Conservation (phyloP, 1,140 invertebrate genomes). For the Neodiprion pinetum region DNA sequence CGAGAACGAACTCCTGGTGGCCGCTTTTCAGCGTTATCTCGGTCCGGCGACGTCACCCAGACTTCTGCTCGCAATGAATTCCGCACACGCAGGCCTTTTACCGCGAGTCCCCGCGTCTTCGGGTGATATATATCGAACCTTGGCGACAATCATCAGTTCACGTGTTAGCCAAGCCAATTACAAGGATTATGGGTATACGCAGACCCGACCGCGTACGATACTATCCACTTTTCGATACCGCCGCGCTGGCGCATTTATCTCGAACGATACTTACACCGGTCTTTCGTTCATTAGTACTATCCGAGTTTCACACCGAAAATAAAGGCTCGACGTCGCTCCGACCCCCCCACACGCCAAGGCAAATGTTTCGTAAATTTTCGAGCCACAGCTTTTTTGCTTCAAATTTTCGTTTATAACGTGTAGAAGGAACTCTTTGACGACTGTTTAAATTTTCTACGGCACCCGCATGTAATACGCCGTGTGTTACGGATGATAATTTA, state of each 20-base stretch:
- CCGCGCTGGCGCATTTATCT: neutral
- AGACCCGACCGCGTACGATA: neutral
- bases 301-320: neutral
- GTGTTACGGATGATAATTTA: no score
- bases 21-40: conserved; percentile 49
- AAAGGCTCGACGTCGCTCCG: no score
- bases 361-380: neutral
- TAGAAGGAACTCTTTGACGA: neutral
- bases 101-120: conserved; percentile 33
- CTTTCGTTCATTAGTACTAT: neutral
- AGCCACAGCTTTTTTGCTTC: no score
- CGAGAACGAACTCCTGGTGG: conserved; percentile 43
- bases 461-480: no score
- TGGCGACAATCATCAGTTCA: conserved; percentile 46
- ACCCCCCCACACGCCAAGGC: neutral
- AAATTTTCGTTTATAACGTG: neutral
- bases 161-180: conserved; percentile 46
- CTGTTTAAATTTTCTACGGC: no score
- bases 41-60: neutral
- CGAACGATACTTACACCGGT: neutral
- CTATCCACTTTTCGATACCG: neutral
- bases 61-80: neutral
- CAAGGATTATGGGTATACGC: conserved; percentile 30
- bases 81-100: conserved; percentile 19
- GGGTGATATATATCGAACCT: conserved; percentile 50